Conservation (phyloP, 1,140 invertebrate genomes). For the Formica exsecta region DNA sequence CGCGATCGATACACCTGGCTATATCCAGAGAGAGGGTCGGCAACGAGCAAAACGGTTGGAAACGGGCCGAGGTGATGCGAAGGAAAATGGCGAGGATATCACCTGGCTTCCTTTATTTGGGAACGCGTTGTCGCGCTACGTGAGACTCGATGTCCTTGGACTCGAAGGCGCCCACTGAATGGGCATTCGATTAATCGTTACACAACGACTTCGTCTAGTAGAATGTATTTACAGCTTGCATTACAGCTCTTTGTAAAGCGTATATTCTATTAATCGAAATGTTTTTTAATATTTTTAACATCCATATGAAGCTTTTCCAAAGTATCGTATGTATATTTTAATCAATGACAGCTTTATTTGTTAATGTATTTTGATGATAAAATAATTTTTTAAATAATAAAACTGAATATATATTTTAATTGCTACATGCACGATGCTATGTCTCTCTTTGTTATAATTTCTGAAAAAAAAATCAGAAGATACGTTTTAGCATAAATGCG, state of each 20-base stretch:
- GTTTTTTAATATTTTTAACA: too few species aligned
- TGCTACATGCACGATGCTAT: neutral
- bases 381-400: too few species aligned
- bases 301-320: too few species aligned
- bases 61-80: conserved; percentile 46
- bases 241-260: neutral
- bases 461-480: neutral
- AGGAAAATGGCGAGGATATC: conserved; percentile 63
- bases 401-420: too few species aligned
- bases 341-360: too few species aligned
- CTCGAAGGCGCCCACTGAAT: conserved; percentile 75
- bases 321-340: too few species aligned
- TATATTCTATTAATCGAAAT: too few species aligned
- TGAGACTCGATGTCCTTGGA: conserved; percentile 80
- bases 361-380: too few species aligned
- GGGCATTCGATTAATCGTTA: conserved; percentile 70
- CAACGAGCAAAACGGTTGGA: conserved; percentile 56
- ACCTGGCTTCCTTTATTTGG: conserved; percentile 79
- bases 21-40: conserved; percentile 44
- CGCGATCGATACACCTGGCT: conserved; percentile 64
- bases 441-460: neutral
- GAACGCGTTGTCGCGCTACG: conserved; percentile 67
- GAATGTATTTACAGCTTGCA: neutral
- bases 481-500: neutral
- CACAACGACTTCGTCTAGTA: conserved; percentile 55